These are phyloP conservation scores for Dasysyrphus albostriatus DNA, from an alignment of 2,888 invertebrate species.

Conservation along the genomic window DNA sequence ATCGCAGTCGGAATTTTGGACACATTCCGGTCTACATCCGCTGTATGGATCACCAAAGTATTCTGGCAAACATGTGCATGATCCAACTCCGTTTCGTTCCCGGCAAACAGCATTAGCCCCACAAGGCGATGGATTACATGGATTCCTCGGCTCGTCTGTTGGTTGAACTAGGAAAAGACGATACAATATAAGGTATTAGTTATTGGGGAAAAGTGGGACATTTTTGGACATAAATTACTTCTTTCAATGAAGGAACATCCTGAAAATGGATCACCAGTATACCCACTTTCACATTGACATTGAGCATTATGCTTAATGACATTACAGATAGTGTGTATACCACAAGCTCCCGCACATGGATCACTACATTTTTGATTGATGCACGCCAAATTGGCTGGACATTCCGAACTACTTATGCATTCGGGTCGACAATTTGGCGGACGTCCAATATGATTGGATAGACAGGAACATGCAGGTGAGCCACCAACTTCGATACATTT, in stretches of 20 bases:
- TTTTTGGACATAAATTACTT: conserved; percentile 79
- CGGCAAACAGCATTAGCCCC: conserved; percentile 92
- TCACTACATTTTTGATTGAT: conserved; percentile 91
- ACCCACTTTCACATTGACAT: conserved; percentile 90
- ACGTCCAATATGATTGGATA: conserved; percentile 91
- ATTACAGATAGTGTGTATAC: conserved; percentile 89
- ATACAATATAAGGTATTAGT: conserved; percentile 44
- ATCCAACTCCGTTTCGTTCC: conserved; percentile 90
- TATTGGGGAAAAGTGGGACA: not conserved
- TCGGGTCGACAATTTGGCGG: conserved; percentile 93
- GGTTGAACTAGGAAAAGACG: conserved; percentile 78
- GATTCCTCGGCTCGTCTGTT: conserved; percentile 87
- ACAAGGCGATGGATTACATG: conserved; percentile 92
- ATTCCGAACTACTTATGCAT: conserved; percentile 90
- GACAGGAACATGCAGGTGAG: conserved; percentile 92
- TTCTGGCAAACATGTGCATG: conserved; percentile 90
- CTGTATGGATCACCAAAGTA: conserved; percentile 91
- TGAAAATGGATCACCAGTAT: conserved; percentile 91
- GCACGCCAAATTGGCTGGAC: conserved; percentile 90
- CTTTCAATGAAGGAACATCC: conserved; percentile 87
- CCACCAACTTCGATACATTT: conserved; percentile 90
- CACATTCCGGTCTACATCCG: conserved; percentile 92
- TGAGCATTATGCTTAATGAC: conserved; percentile 91
- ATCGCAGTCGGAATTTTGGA: conserved; percentile 90
- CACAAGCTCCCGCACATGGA: conserved; percentile 92